These are phyloP conservation scores for Hypotaenidia philippensis DNA, from an alignment of 2,797 vertebrate genomes.

Conservation along the genomic window DNA sequence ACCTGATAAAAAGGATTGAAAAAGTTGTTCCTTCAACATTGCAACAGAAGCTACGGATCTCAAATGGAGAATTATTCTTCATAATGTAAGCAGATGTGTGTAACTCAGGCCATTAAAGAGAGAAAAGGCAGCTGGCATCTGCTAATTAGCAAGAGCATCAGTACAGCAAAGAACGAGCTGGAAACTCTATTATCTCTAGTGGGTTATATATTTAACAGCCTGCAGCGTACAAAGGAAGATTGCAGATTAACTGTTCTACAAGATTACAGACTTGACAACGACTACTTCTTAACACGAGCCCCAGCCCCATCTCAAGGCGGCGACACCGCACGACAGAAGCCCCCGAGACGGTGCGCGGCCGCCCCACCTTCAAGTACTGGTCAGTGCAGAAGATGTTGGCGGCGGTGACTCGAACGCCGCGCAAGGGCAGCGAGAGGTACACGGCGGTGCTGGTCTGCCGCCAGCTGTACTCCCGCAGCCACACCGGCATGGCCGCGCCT, in stretches of 20 bases:
- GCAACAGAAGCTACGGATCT: background rate
- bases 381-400: slow-evolving; percentile 87
- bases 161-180: rapidly evolving
- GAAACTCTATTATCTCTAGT: rapidly evolving
- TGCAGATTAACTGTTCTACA: rapidly evolving
- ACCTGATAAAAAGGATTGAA: background rate
- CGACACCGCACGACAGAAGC: rapidly evolving
- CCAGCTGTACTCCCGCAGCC: slow-evolving; percentile 86
- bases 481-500: slow-evolving; percentile 80
- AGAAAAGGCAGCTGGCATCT: background rate
- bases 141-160: rapidly evolving
- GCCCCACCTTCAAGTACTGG: slow-evolving; percentile 89
- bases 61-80: background rate
- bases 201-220: background rate
- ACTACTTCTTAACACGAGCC: background rate
- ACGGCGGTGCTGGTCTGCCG: slow-evolving; percentile 83
- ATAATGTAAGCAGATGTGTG: rapidly evolving
- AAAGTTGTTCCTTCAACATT: background rate
- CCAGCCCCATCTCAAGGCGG: rapidly evolving
- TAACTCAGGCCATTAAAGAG: background rate
- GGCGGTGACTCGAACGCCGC: slow-evolving; percentile 73
- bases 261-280: no score
- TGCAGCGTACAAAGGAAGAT: background rate
- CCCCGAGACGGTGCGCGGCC: background rate
- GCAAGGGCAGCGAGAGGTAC: slow-evolving; percentile 86